Evolutionary conservation across 2,888 invertebrate species (phyloP), one percentile per base, ranked within the genome.

Genomic region (Ochropleura plecta): DNA sequence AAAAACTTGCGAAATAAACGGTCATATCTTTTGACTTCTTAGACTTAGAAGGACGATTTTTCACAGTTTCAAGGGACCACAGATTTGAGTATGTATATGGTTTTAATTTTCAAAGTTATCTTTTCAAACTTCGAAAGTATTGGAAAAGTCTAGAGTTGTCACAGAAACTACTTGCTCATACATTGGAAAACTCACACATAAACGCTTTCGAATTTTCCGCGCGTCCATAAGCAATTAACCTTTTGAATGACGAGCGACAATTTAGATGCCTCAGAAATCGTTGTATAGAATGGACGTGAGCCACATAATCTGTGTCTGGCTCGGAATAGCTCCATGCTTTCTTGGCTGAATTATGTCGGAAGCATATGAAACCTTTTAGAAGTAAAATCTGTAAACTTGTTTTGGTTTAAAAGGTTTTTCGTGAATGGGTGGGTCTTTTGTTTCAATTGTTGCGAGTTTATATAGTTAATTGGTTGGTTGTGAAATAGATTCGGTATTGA

Each of bases 211-310:
- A 84, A 83, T 88, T 84, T 82, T 76, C 85, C 76, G 68, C 80
- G 77, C 76, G 78, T 73, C 68, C 85, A 67, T 79, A 63, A 20
- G 76, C 82, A 89, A 88, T 90, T 90, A 90, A 83, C 84, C 88
- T 83, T 87, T 40, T 87, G 77, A 88, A 86, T 84, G 82, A 78
- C 55, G 59, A 71, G 72, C 49, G 77, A 77, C 85, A 77, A 82
- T 88, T 89, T 79, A 84, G 81, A 90, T 88, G 77, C 87, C 84
- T 70, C 20, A 60, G 75, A 82, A 90, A 90, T 88, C 76, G 90
- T 84, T 74, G 78, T 78, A 81, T 67, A 79, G 82, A 81, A 83
- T 79, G 80, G 69, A 63, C 82, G 77, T 82, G 75, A 62, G 76
- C 81, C 68, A 83, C 81, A 84, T 88, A 79, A 53, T 55, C 7